Percentiles rank a stretch among this genome's conserved stretches.
Conservation (phyloP, 2,888 invertebrate genomes). For the Ethmia dodecea region DNA sequence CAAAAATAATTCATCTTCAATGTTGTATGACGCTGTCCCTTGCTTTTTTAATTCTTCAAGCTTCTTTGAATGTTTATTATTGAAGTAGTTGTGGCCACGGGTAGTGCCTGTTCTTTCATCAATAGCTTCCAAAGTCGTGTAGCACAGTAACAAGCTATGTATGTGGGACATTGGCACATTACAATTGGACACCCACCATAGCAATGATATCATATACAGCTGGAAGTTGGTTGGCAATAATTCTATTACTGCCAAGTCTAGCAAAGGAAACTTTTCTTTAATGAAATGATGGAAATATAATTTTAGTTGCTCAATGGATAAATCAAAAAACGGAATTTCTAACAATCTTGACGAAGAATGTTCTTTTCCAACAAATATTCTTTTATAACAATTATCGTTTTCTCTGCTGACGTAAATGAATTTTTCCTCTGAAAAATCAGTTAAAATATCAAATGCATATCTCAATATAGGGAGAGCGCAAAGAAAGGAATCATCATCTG, state of each 20-base stretch:
- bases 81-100: constrained; percentile 64
- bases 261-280: constrained; percentile 46
- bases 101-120: constrained; percentile 77
- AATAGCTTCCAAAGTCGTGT: constrained; percentile 75
- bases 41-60: constrained; percentile 44
- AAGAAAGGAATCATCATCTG: constrained; percentile 75
- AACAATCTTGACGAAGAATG: constrained; percentile 34
- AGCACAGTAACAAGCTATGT: constrained; percentile 77
- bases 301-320: constrained; percentile 40
- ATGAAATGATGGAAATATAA: constrained; percentile 69
- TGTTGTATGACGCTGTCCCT: constrained; percentile 9
- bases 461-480: constrained; percentile 79
- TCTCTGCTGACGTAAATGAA: constrained; percentile 57
- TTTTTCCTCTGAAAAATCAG: constrained; percentile 49
- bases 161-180: constrained; percentile 62
- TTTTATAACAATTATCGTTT: constrained; percentile 41
- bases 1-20: constrained; percentile 42
- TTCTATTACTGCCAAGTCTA: constrained; percentile 48
- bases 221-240: constrained; percentile 77
- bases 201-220: constrained; percentile 73
- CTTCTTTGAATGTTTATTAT: constrained; percentile 57
- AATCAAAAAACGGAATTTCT: constrained; percentile 34
- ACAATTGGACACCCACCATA: constrained; percentile 78
- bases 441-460: constrained; percentile 74
- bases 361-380: constrained; percentile 38